Percentiles rank a stretch among this genome's conserved stretches.
Conservation (phyloP, 2,888 invertebrate genomes). For the Brachypalpus laphriformis region DNA sequence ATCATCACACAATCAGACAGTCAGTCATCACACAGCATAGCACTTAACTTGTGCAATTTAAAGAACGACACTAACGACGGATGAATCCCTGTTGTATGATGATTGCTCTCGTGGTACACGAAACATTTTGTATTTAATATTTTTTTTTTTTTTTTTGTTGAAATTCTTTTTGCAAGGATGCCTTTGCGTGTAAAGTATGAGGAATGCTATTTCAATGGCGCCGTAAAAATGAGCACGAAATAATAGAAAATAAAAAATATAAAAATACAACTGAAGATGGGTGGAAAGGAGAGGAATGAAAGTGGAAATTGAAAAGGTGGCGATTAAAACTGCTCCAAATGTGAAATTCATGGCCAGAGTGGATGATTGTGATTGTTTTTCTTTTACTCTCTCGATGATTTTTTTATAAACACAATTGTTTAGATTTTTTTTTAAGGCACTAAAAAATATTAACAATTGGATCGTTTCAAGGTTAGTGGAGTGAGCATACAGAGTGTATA, state of each 20-base stretch:
- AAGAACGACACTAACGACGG: constrained; percentile 11
- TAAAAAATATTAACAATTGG: constrained; percentile 23
- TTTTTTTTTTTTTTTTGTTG: constrained; percentile 4
- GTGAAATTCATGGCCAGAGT: constrained; percentile 38
- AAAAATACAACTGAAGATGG: neutral
- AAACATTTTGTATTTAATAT: constrained; percentile 26
- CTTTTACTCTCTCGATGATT: neutral
- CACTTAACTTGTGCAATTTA: constrained; percentile 37
- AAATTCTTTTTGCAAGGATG: constrained; percentile 38
- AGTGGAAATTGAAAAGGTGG: constrained; percentile 28
- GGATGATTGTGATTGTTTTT: constrained; percentile 48
- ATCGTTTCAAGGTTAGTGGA: constrained; percentile 49
- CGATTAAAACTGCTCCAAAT: constrained; percentile 29
- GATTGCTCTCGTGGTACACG: constrained; percentile 44
- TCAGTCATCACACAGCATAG: constrained; percentile 3
- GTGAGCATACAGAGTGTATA: constrained; percentile 20
- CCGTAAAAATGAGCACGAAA: constrained; percentile 48
- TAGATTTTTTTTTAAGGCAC: neutral
- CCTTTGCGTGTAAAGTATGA: constrained; percentile 19
- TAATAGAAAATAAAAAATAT: constrained; percentile 2
- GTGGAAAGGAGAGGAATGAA: neutral
- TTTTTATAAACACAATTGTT: constrained; percentile 38
- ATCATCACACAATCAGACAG: neutral
- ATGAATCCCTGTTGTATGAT: constrained; percentile 20
- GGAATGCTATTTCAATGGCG: constrained; percentile 43